Evolutionary conservation across 1,140 invertebrate genomes (phyloP), one percentile per base, ranked within the genome.

Genomic region (Oncopeltus fasciatus): DNA sequence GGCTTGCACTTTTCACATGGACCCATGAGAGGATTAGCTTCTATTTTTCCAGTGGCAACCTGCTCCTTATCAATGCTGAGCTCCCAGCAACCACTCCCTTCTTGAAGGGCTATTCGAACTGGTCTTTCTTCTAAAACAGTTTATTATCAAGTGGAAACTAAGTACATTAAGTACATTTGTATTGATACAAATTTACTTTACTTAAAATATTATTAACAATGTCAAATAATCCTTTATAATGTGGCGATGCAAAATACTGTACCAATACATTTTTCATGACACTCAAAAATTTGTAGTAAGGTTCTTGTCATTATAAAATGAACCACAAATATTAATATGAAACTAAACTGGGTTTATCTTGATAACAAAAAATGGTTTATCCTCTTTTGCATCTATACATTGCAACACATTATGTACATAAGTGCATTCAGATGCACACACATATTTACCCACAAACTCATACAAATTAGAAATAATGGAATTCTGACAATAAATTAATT

Each of bases 71-170:
- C 33, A 18, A 43, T 16, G 4, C 21, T 31, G 16, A 64, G 38
- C 60, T 64, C 62, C 18, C 58, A 64, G 28, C 28, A 47, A 27
- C 62, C 62, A 20, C 31, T 43, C 1, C 62, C 62, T 2, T 33
- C 53, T 43, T 60, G 62, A 9, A 60, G 29, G 3, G 46, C 28
- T 9, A 59, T 63, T n/a, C 51, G 18, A 14, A 63, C 18, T 16
- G 62, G 4, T 58, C 11, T 29, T n/a, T 20, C 14, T 20, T 27
- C 44, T 47, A 31, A 14, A 57, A 46, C n/a, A 20, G n/a, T n/a
- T n/a, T n/a, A n/a, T n/a, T n/a, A 20, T 1, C 3, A 44, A 27
- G 11, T 18, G 1, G 1, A 29, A 56, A 59, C 38, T 14, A 27
- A 27, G 8, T 8, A 16, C 29, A 18, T 14, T 18, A 59, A 33